Evolutionary conservation across 1,140 invertebrate species (phyloP), one percentile per base, ranked within the genome.

Genomic region (Drusus annulatus): DNA sequence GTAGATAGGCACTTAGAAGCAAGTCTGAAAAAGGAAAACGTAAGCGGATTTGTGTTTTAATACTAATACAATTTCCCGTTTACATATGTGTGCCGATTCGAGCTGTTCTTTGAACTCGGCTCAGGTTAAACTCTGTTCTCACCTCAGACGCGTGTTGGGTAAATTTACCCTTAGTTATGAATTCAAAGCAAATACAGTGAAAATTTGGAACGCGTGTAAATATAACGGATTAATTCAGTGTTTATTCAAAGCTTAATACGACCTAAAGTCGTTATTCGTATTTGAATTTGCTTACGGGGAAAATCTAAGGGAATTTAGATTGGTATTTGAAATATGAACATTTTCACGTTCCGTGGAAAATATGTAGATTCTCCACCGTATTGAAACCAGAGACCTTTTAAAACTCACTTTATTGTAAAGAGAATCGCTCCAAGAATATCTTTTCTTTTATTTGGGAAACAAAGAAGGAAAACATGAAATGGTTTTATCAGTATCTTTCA

Each of bases 101-200:
- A 7, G 36, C 8, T 45, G 36, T 45, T 45, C 36, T 13, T 13
- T 45, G 36, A 45, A 45, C 36, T 45, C 8, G 36, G 3, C 8
- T 56, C 54, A 56, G 19, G 54, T 21, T 21, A 65, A 65, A 16
- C 31, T 50, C 16, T 7, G 65, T 69, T 69, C 65, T 69, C 65
- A 69, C 65, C 65, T 69, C 36, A 69, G 23, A 50, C 36, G 15
- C 36, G 65, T 19, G 28, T 45, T 17, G 65, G 31, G 65, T 50
- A 50, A 69, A n/a, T 69, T 69, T 69, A 50, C 36, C 65, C 65
- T 69, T 69, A 69, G 31, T 69, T 69, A 69, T 50, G 65, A 69
- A 69, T 69, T 69, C 65, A 8, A 17, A 69, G 36, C 36, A 69
- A 69, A 69, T 36, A 69, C 19, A 23, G 65, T 17, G 21, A 69